Evolutionary conservation across 2,113 vertebrate genomes (phyloP), one percentile per base, ranked within the genome.

Genomic region (Pteruthius melanotis): DNA sequence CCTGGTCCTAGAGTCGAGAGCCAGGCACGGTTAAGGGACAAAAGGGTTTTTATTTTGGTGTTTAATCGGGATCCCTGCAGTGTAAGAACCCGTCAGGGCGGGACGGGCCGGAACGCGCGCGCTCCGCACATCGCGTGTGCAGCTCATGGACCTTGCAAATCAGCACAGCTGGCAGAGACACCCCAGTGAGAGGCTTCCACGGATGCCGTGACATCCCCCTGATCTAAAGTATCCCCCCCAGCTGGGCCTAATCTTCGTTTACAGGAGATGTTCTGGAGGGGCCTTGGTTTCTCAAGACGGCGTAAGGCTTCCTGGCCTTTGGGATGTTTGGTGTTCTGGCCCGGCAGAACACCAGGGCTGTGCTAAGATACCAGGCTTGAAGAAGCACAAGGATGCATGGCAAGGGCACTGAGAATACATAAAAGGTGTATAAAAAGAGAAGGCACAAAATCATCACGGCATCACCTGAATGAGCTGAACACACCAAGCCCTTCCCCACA

Each of bases 41-140:
- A 59, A 57, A 37, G 57, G n/a, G 57, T 26, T 59, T 59, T 37
- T 4, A 17, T 4, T 2, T 37, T 1, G 4, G 6, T 59, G 5
- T 59, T 59, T 59, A 35, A 37, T 11, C 26, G 11, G n/a, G n/a
- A 37, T 26, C n/a, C 22, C 24, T 15, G 24, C 11, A 22, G 57
- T 35, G 57, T 14, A 35, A 8, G n/a, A 59, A 35, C 15, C n/a
- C 10, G 0, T 17, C n/a, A 37, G 4, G 57, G 57, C 11, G n/a
- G 57, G 35, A 59, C 4, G 35, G 1, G 1, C 7, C 3, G 3
- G 24, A 16, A 4, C 5, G 15, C 7, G 1, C 56, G 10, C n/a
- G n/a, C n/a, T n/a, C n/a, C n/a, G n/a, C n/a, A n/a, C 22, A 26
- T 37, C 6, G 1, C 1, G 10, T 16, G 6, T 24, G 11, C n/a